Percentiles rank a stretch among this genome's conserved stretches.
phyloP scores from a whole-genome alignment of 2,888 invertebrate species.

The Philaethria dido region DNA sequence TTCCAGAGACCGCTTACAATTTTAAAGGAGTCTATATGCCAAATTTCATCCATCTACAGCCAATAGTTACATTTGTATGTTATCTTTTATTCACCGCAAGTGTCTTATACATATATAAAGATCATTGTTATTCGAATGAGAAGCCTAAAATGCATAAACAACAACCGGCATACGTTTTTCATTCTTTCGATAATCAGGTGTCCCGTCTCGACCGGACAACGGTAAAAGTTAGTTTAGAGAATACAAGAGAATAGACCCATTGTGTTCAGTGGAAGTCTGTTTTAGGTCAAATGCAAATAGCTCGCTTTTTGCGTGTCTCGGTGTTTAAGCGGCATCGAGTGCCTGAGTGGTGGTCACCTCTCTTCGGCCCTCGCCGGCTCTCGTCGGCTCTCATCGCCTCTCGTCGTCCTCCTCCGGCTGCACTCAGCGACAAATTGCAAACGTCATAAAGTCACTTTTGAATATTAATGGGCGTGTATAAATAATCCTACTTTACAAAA shows the following conservation, averaged over 20 bases:
- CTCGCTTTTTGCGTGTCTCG: conserved; percentile 72
- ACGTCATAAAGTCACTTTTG: conserved; percentile 72
- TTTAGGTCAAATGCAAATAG: conserved; percentile 79
- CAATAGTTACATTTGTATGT: no score
- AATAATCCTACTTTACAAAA: conserved; percentile 60
- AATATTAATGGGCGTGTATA: conserved; percentile 74
- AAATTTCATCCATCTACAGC: no score
- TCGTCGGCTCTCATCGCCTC: no score
- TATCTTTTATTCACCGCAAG: no score
- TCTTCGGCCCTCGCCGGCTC: conserved; percentile 48
- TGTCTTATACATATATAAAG: no score
- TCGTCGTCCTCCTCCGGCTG: not conserved
- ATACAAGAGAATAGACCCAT: conserved; percentile 45
- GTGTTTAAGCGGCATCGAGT: conserved; percentile 51
- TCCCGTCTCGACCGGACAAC: conserved; percentile 18
- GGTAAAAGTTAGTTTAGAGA: conserved; percentile 32
- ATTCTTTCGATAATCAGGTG: not conserved
- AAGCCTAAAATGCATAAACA: not conserved
- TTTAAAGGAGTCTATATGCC: no score
- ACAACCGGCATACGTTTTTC: no score
- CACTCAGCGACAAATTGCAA: conserved; percentile 70
- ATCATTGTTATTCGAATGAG: no score
- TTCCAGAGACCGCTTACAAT: no score
- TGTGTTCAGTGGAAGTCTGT: conserved; percentile 58
- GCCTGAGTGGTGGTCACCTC: conserved; percentile 1